Evolutionary conservation across 1,140 invertebrate species (phyloP).

Genomic region (Platyura marginata): DNA sequence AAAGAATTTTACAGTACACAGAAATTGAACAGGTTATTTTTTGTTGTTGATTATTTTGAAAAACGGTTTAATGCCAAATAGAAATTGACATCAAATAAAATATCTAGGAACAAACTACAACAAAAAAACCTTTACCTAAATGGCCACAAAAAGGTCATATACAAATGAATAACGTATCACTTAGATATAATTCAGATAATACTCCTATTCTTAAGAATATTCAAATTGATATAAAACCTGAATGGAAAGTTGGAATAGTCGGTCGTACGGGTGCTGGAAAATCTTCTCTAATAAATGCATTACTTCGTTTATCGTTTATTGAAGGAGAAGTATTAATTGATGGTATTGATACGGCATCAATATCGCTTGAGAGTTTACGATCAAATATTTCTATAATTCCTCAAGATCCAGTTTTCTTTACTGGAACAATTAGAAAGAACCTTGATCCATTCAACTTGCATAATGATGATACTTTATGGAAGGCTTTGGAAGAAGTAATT

Average conservation of each 20-base stretch:
- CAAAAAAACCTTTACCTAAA: constrained; percentile 2
- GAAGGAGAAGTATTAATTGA: constrained; percentile 46
- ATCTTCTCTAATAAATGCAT: constrained; percentile 43
- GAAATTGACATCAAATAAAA: constrained; percentile 20
- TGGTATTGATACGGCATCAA: constrained; percentile 28
- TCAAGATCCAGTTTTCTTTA: constrained; percentile 47
- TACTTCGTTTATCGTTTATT: constrained; percentile 49
- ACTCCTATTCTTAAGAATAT: constrained; percentile 53
- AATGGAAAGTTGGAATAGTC: constrained; percentile 42
- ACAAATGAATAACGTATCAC: constrained; percentile 40
- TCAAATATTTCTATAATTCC: constrained; percentile 46
- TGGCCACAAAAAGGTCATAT: constrained; percentile 60
- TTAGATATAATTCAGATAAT: constrained; percentile 41
- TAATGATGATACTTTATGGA: constrained; percentile 42
- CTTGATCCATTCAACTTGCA: constrained; percentile 40
- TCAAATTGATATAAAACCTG: constrained; percentile 32
- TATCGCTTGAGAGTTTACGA: constrained; percentile 29
- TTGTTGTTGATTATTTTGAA: no score
- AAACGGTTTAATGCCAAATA: no score
- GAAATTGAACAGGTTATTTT: constrained; percentile 38
- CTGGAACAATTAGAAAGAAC: constrained; percentile 35
- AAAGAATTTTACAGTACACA: constrained; percentile 63
- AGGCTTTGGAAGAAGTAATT: constrained; percentile 39
- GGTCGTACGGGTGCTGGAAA: constrained; percentile 32
- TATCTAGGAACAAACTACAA: constrained; percentile 24